Percentiles rank a stretch among this genome's conserved stretches.
Evolutionary conservation across 2,888 invertebrate species (phyloP).

Genomic region (Aricia artaxerxes): DNA sequence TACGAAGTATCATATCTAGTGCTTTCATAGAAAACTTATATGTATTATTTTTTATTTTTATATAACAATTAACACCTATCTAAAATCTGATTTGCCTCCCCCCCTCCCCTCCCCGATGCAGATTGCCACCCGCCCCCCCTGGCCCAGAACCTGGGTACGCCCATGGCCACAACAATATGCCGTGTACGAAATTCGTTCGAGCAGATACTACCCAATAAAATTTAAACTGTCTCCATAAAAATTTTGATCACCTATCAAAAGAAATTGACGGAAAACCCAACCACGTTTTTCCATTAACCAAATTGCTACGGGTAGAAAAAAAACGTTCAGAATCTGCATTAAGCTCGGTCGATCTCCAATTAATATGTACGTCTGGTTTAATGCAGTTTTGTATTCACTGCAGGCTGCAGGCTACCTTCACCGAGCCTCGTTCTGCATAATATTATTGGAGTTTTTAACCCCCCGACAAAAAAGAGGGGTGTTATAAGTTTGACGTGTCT

Average conservation of each 20-base stretch:
- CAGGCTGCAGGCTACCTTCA: not conserved
- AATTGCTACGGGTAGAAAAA: not conserved
- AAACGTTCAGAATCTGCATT: not conserved
- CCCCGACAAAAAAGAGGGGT: no score
- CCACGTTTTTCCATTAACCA: not conserved
- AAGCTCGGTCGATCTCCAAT: not conserved
- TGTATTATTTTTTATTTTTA: no score
- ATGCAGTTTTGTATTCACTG: conserved; percentile 20
- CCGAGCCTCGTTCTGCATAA: not conserved
- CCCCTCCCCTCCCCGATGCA: no score
- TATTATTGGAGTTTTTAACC: not conserved
- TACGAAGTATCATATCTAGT: no score
- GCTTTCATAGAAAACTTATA: no score
- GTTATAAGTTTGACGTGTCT: no score
- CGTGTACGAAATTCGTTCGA: not conserved
- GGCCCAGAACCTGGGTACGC: no score
- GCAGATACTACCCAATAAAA: not conserved
- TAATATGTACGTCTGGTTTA: conserved; percentile 13
- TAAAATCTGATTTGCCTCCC: no score
- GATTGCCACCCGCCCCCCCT: no score
- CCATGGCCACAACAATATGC: no score
- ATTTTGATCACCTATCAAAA: not conserved
- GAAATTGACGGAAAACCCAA: not conserved
- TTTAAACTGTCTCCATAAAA: not conserved
- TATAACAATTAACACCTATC: no score